These are phyloP conservation scores for Spodoptera frugiperda DNA, from an alignment of 1,140 invertebrate genomes.

Conservation along the genomic window DNA sequence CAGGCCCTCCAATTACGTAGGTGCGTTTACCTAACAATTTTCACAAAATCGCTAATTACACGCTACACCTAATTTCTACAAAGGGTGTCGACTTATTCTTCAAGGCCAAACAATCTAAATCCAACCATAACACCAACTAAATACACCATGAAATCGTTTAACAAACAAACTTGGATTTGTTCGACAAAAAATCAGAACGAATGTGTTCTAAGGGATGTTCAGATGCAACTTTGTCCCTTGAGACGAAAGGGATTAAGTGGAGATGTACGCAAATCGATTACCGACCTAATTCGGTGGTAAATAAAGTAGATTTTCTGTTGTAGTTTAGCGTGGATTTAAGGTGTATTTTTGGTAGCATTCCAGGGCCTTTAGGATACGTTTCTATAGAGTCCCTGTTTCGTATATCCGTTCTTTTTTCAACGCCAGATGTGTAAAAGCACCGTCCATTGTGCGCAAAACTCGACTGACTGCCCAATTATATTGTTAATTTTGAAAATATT, in stretches of 20 bases:
- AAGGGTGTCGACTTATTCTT: constrained; percentile 72
- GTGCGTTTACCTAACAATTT: constrained; percentile 81
- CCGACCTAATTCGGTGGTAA: constrained; percentile 24
- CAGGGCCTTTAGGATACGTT: constrained; percentile 74
- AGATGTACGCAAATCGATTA: constrained; percentile 47
- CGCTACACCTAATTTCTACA: constrained; percentile 77
- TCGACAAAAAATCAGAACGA: constrained; percentile 62
- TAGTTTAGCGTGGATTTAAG: constrained; percentile 24
- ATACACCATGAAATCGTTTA: constrained; percentile 54
- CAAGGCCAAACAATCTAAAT: constrained; percentile 50
- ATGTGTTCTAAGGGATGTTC: constrained; percentile 84
- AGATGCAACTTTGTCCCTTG: constrained; percentile 69
- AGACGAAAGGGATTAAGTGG: constrained; percentile 46
- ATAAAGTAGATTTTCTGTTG: constrained; percentile 51
- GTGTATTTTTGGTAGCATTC: constrained; percentile 30
- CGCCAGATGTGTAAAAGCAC: constrained; percentile 78
- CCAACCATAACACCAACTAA: constrained; percentile 41
- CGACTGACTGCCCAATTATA: constrained; percentile 83
- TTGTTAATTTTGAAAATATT: constrained; percentile 85
- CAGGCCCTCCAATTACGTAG: constrained; percentile 27
- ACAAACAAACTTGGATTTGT: constrained; percentile 55
- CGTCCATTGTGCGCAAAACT: constrained; percentile 68
- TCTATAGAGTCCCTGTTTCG: constrained; percentile 80
- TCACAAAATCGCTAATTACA: constrained; percentile 83
- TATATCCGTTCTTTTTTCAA: constrained; percentile 84